Base-by-base conservation (phyloP, 2,797 vertebrate species). In the Paguma larvata region DNA sequence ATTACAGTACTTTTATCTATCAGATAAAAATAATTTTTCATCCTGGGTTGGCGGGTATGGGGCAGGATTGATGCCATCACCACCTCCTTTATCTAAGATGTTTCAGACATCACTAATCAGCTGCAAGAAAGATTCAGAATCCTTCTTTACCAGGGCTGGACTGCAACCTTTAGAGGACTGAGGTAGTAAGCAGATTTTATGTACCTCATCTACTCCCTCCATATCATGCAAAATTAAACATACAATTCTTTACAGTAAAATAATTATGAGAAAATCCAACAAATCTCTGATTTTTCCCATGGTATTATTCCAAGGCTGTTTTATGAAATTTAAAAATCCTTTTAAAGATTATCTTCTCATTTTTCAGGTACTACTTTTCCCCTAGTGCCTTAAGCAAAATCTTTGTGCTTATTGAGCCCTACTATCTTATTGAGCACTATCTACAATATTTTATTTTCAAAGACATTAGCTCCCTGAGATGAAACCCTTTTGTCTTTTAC, bases 211-310 rank as follows among this genome's bases (percentile, higher is more conserved):
- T 32, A 34, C 30, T 73, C 4, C 13, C 23, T 83, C 23, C 10
- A 27, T 23, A 59, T 70, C 78, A 83, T 25, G 34, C 38, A 88
- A 84, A 94, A 70, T 68, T 38, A 78, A 96, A 94, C 90, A 67
- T 18, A 59, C 14, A 84, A 38, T 65, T 85, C 41, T 88, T 70
- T 86, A 92, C 10, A 85, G 84, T 16, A 72, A 89, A 48, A 7
- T 41, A 70, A 95, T 16, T 27, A 48, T 41, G 63, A 92, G 18
- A 27, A 91, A 87, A 32, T 25, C 8, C 27, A 63, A 13, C 4
- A 68, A 63, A 83, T 51, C 46, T 93, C 77, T 83, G 80, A 67
- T 73, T 80, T 82, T 41, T 25, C 7, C 2, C 15, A 3, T 4
- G 1, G n/a, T 38, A 41, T 6, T 73, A 38, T 51, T 62, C 16